Conservation (phyloP, 1,140 invertebrate species). For the Papilio polyxenes region DNA sequence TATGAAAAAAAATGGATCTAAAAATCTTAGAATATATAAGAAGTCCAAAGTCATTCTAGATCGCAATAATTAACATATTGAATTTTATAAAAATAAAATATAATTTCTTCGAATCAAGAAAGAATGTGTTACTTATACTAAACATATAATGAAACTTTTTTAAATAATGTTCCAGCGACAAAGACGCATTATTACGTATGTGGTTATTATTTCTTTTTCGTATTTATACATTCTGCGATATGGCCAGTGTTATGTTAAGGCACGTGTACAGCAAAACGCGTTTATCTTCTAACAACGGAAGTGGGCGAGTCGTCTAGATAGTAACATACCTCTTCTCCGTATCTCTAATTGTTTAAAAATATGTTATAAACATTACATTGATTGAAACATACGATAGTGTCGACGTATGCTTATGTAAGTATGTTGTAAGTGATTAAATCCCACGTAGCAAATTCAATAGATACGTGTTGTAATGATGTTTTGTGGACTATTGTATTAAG, state of each 20-base stretch:
- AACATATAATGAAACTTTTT: neutral
- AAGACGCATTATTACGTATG: neutral
- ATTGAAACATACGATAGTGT: slow-evolving; percentile 30
- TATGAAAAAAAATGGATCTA: neutral
- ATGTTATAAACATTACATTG: slow-evolving; percentile 33
- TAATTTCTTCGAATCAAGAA: neutral
- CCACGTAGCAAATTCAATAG: slow-evolving; percentile 31
- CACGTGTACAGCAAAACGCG: slow-evolving; percentile 31
- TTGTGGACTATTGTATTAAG: neutral
- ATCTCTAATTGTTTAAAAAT: slow-evolving; percentile 46
- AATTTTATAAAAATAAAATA: neutral
- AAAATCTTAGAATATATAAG: neutral
- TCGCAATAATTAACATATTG: neutral
- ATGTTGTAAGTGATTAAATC: slow-evolving; percentile 41
- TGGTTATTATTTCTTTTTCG: neutral
- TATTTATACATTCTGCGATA: slow-evolving; percentile 5
- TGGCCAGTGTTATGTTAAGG: slow-evolving; percentile 12
- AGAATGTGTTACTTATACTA: neutral
- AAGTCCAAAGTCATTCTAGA: neutral
- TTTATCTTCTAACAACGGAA: slow-evolving; percentile 52
- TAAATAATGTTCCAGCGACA: neutral
- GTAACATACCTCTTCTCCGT: slow-evolving; percentile 41
- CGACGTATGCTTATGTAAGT: slow-evolving; percentile 29
- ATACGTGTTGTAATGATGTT: slow-evolving; percentile 36
- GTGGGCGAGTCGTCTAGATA: slow-evolving; percentile 52